Conservation (phyloP, 92 coral and sea anemone species). For the Bergia puertoricense region DNA sequence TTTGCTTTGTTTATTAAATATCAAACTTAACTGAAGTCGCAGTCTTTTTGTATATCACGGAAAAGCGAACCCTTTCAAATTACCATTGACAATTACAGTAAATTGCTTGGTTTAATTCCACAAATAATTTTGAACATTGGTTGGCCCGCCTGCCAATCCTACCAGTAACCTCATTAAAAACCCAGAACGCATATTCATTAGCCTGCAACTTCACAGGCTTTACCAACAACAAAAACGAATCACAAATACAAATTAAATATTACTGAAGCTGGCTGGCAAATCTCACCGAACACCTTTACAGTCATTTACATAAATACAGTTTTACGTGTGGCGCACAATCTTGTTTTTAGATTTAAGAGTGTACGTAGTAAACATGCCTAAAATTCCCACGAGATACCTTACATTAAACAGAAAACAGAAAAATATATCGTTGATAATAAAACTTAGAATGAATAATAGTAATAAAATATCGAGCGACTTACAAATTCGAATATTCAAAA, state of each 20-base stretch:
- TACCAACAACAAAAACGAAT: conserved; percentile 15
- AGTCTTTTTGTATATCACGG: neutral
- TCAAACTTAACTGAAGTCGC: neutral
- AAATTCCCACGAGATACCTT: neutral
- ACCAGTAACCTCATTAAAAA: conserved; percentile 32
- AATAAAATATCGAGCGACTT: neutral
- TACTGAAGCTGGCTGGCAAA: conserved; percentile 20
- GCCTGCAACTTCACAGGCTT: neutral
- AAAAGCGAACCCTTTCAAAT: neutral
- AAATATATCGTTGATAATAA: neutral
- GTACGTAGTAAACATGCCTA: neutral
- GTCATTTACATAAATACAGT: conserved; percentile 32
- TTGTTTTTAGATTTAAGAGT: neutral
- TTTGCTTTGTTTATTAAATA: conserved; percentile 18
- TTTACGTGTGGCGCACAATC: neutral
- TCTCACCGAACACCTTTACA: neutral
- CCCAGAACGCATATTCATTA: conserved; percentile 21
- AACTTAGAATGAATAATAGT: neutral
- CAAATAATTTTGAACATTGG: neutral
- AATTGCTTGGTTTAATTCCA: neutral
- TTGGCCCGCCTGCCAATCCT: neutral
- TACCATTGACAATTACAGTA: neutral
- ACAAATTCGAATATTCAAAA: conserved; percentile 5
- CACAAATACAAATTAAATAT: conserved; percentile 31
- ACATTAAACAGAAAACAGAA: neutral